These are phyloP conservation scores for Acromyrmex echinatior DNA, from an alignment of 1,140 invertebrate genomes.

Conservation along the genomic window DNA sequence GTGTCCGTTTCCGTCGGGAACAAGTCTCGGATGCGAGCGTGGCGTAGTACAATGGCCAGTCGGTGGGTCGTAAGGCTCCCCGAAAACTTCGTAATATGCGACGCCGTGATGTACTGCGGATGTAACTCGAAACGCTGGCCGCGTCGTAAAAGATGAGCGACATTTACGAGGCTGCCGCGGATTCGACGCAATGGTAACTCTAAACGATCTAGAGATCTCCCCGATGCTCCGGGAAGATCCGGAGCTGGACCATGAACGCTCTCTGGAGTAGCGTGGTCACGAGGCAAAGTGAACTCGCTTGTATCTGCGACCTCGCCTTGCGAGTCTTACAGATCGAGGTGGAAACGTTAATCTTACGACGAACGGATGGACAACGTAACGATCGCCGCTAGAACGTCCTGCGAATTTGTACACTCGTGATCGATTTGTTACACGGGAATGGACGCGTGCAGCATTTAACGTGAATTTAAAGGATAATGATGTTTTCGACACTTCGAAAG, in stretches of 20 bases:
- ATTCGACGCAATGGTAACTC: constrained; percentile 62
- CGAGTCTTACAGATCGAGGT: not conserved
- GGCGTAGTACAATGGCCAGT: constrained; percentile 17
- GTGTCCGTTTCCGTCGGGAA: not conserved
- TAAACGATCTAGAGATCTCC: constrained; percentile 39
- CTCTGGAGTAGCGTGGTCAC: not conserved
- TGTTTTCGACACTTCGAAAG: not conserved
- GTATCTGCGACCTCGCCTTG: not conserved
- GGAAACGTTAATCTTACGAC: constrained; percentile 29
- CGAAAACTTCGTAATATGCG: constrained; percentile 55
- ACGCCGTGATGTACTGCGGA: constrained; percentile 49
- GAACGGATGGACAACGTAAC: constrained; percentile 8
- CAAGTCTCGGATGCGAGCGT: not conserved
- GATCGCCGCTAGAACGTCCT: constrained; percentile 8
- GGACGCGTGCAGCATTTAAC: constrained; percentile 20
- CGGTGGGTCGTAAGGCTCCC: not conserved
- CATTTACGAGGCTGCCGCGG: constrained; percentile 65
- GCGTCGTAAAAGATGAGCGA: constrained; percentile 72
- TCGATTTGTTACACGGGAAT: constrained; percentile 2
- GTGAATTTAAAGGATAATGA: constrained; percentile 8
- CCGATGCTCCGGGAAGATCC: not conserved
- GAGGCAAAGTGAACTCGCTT: constrained; percentile 9
- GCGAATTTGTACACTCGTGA: constrained; percentile 16
- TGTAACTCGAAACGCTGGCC: constrained; percentile 44
- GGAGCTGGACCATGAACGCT: not conserved